Evolutionary conservation across 2,797 vertebrate species (phyloP), one percentile per base, ranked within the genome.

Genomic region (Rhinella marina): DNA sequence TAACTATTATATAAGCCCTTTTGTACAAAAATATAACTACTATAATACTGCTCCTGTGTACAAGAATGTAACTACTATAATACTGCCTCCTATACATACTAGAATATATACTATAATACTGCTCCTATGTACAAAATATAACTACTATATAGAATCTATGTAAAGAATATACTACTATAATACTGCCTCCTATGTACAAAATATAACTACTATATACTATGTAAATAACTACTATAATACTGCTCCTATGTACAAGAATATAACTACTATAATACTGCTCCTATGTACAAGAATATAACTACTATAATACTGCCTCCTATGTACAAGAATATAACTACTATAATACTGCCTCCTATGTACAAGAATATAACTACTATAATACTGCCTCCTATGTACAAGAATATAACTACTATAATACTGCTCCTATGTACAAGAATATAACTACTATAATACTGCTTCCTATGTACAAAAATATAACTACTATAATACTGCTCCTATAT

Each of bases 171-270:
- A 70, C 21, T 75, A 50, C 72, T 41, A 41, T 41, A 41, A 41
- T 72, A 48, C 29, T 72, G 70, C 16, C 16, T 3, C 70, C 29
- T 41, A 72, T 72, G 1, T 72, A 72, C 70, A 72, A 41, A 72
- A 72, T 72, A 72, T 41, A 70, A 70, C 27, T 73, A 73, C 29
- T 48, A 73, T 73, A 73, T n/a, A n/a, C n/a, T n/a, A n/a, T n/a
- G n/a, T n/a, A n/a, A n/a, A 72, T 41, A 70, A 70, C 27, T 73
- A 73, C 29, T 48, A 73, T 73, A 73, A 73, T 73, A 73, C 19
- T 73, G 32, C 29, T 10, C 70, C 70, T 73, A 73, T 73, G 7
- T 73, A 21, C 70, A 48, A 73, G 70, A 73, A 73, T 48, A 73
- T 73, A 41, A 11, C 70, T 73, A 48, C 70, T 73, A 73, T 73